Evolutionary conservation across 2,113 vertebrate genomes (phyloP).

Genomic region (Hydropotes inermis): DNA sequence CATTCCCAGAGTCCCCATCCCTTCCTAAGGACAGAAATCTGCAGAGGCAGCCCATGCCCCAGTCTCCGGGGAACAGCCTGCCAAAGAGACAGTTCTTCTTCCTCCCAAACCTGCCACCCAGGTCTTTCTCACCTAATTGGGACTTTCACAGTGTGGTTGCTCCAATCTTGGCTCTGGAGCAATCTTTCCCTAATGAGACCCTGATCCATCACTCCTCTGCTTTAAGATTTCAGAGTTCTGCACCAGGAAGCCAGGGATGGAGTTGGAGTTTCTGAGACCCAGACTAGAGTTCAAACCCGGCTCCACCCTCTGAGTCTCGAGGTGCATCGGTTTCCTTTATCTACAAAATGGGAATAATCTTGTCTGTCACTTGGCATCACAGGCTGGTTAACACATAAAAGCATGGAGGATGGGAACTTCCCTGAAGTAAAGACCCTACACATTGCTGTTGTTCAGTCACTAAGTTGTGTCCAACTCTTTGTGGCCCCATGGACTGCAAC

Average conservation of each 20-base stretch:
- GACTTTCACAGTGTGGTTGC: background rate
- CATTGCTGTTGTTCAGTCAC: background rate
- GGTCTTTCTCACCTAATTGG: background rate
- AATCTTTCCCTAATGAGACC: background rate
- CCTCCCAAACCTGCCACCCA: background rate
- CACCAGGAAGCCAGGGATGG: background rate
- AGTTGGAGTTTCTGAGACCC: background rate
- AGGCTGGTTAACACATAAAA: background rate
- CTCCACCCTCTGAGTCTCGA: background rate
- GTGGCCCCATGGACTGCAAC: background rate
- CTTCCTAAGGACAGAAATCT: background rate
- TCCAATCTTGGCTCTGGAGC: background rate
- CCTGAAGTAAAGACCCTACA: background rate
- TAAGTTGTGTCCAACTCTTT: background rate
- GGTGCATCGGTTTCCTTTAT: background rate
- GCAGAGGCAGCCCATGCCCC: background rate
- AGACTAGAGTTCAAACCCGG: background rate
- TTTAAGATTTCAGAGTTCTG: background rate
- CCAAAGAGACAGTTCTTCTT: background rate
- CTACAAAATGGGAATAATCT: background rate
- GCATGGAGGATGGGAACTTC: background rate
- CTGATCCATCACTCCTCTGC: background rate
- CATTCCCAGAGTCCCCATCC: fast-evolving
- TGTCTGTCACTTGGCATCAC: too few species aligned
- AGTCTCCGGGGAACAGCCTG: background rate